Conservation (phyloP, 1,140 invertebrate species). For the Solenopsis fugax region DNA sequence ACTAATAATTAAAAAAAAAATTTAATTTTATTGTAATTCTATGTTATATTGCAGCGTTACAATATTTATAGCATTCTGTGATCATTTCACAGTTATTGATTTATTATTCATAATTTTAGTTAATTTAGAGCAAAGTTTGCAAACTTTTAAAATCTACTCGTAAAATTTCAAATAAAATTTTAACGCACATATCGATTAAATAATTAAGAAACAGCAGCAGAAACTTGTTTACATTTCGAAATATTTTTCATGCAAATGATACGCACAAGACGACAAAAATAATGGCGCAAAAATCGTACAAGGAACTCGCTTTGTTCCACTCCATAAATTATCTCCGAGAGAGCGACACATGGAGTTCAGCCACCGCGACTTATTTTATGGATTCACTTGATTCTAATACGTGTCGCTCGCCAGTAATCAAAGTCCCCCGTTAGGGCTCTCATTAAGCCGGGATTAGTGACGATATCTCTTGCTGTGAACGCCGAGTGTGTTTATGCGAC, state of each 20-base stretch:
- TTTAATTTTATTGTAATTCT: background rate
- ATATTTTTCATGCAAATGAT: background rate
- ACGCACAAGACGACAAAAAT: background rate
- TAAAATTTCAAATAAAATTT: background rate
- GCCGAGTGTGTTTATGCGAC: slow-evolving; percentile 23
- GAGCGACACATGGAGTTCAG: background rate
- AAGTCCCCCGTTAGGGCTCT: background rate
- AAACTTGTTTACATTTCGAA: background rate
- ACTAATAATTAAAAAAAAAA: background rate
- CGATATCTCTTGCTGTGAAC: background rate
- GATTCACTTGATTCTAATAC: slow-evolving; percentile 15
- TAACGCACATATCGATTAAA: slow-evolving; percentile 27
- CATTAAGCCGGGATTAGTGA: slow-evolving; percentile 38
- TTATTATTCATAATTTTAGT: background rate
- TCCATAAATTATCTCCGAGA: slow-evolving; percentile 18
- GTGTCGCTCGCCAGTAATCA: slow-evolving; percentile 7
- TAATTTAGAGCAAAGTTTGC: background rate
- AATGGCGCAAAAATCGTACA: background rate
- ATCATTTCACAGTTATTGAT: background rate
- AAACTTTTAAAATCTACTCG: background rate
- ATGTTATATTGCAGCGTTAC: background rate
- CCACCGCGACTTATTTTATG: slow-evolving; percentile 23
- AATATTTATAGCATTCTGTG: slow-evolving; percentile 9
- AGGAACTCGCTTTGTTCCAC: background rate
- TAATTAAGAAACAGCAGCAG: background rate